Evolutionary conservation across 2,888 invertebrate genomes (phyloP), one percentile per base, ranked within the genome.

Genomic region (Pandemis heparana): DNA sequence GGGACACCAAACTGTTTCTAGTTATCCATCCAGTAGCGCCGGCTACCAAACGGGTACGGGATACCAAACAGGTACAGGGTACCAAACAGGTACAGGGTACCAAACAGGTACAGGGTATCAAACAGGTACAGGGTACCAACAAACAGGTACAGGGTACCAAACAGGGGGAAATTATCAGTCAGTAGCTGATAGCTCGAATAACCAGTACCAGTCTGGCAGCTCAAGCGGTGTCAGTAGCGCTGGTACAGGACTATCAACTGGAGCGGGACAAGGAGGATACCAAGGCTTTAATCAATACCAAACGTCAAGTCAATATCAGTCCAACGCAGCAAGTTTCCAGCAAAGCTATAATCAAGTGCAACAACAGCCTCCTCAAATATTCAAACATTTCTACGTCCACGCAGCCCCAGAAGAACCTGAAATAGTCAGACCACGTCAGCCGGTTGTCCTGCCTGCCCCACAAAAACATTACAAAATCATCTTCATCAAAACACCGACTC

Each of bases 391-490:
- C 78, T 95, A 95, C 79, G 89, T 95, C 0, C 92, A 93, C 77
- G 85, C 90, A 2, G 94, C 95, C 1, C 94, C 94, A 1, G 93
- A 93, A 83, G 94, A 94, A 59, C 91, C 90, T 7, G 95, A 95
- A 81, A 86, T 89, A 77, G 90, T 95, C 63, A 96, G 95, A 72
- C 90, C 94, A 70, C 95, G 96, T 78, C 95, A 96, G 14, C 95
- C 96, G 72, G 87, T 94, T 0, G 92, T 95, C 1, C 88, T 95
- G 1, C 95, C 96, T 6, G 95, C 96, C 46, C 94, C 97, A 23
- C 96, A 97, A 85, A 97, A 97, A 81, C 97, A 97, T 86, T 96
- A 97, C 95, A 97, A 97, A 86, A 97, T 97, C 80, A 97, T 97
- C 87, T 97, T 97, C 94, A 97, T 97, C 85, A 97, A 97, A 88